phyloP scores from a whole-genome alignment of 2,113 vertebrate species.

The Cyprinodon brontotheroides region DNA sequence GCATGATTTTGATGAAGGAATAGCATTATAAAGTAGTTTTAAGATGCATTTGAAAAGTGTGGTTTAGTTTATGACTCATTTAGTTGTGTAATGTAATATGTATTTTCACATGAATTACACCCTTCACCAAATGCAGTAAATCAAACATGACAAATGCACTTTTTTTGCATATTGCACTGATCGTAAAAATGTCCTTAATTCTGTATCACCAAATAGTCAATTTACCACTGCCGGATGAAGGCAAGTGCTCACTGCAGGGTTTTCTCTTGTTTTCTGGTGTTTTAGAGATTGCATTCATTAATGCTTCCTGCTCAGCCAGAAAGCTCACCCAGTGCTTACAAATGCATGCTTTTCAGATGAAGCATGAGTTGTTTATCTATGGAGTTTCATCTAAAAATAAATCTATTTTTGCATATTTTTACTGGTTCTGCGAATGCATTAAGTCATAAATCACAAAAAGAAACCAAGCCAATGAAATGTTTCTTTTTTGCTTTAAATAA shows the following conservation, averaged over 20 bases:
- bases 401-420: neutral
- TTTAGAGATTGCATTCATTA: constrained; percentile 36
- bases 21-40: no score
- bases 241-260: constrained; percentile 50
- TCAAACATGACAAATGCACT: constrained; percentile 21
- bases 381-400: constrained; percentile 34
- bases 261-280: constrained; percentile 19
- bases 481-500: no score
- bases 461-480: constrained; percentile 15
- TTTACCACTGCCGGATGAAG: constrained; percentile 42
- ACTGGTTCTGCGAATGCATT: constrained; percentile 14
- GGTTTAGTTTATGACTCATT: constrained; percentile 42
- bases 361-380: constrained; percentile 29
- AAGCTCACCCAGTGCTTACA: constrained; percentile 28
- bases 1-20: no score
- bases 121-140: constrained; percentile 36
- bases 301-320: constrained; percentile 5
- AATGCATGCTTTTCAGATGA: constrained; percentile 42
- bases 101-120: constrained; percentile 50
- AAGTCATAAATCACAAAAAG: constrained; percentile 16
- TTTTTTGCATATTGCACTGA: constrained; percentile 35
- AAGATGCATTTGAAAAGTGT: constrained; percentile 50
- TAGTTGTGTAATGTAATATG: constrained; percentile 30
- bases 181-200: constrained; percentile 39
- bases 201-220: constrained; percentile 47